Evolutionary conservation across 2,113 vertebrate genomes (phyloP).

Genomic region (Ctenomys sociabilis): DNA sequence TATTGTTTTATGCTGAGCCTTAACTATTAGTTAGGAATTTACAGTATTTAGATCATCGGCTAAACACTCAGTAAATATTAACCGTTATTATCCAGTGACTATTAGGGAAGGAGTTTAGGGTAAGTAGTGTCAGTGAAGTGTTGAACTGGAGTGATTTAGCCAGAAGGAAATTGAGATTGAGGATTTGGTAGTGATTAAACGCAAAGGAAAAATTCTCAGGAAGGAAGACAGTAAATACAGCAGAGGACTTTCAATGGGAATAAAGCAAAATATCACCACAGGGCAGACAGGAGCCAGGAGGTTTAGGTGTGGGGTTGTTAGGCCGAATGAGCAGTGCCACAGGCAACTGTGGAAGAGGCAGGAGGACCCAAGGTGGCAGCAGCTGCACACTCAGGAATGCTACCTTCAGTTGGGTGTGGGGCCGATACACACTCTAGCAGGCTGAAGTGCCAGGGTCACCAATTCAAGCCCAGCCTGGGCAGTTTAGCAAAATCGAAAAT

Average conservation of each 20-base stretch:
- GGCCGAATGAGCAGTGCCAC: fast-evolving
- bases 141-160: neutral
- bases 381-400: neutral
- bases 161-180: neutral
- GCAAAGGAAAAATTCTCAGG: neutral
- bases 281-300: neutral
- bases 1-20: neutral
- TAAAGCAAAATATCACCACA: neutral
- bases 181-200: no score
- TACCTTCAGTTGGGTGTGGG: neutral
- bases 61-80: neutral
- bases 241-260: neutral
- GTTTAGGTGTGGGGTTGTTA: neutral
- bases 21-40: neutral
- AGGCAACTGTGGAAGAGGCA: neutral
- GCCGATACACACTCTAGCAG: neutral
- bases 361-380: neutral
- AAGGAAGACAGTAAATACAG: neutral
- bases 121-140: neutral
- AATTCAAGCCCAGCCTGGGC: neutral
- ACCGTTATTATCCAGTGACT: neutral
- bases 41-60: neutral
- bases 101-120: neutral
- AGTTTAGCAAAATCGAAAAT: neutral
- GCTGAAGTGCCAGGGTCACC: neutral